Conservation (phyloP, 2,113 vertebrate species). For the Sceloporus tristichus region DNA sequence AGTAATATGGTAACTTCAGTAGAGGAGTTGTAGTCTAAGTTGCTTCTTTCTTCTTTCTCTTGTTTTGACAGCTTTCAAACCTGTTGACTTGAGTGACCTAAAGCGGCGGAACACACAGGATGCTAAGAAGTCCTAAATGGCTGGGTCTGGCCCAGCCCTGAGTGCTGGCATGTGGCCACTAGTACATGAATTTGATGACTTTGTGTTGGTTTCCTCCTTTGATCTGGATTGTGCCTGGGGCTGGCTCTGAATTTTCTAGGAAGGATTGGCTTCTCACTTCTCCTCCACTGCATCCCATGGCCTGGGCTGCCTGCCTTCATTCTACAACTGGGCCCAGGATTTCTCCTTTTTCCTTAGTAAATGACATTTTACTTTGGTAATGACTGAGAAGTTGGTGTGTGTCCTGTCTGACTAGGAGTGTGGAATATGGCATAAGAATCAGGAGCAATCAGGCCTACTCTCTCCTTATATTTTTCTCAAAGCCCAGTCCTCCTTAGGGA, state of each 20-base stretch:
- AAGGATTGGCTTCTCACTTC: slow-evolving; percentile 54
- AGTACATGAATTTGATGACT: slow-evolving; percentile 70
- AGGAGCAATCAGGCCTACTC: background rate
- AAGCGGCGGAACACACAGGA: slow-evolving; percentile 91
- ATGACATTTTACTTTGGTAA: slow-evolving; percentile 16
- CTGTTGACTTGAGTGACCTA: slow-evolving; percentile 92
- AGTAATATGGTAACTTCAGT: background rate
- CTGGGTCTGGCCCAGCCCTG: background rate
- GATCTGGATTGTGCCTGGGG: slow-evolving; percentile 58
- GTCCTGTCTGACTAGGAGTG: background rate
- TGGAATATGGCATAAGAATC: background rate
- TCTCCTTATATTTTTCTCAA: fast-evolving
- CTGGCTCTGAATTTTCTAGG: slow-evolving; percentile 67
- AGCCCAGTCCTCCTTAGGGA: background rate
- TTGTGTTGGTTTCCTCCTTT: slow-evolving; percentile 66
- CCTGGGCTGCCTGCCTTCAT: slow-evolving; percentile 49
- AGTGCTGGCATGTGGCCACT: slow-evolving; percentile 28
- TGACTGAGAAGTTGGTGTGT: background rate
- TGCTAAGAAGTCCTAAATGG: slow-evolving; percentile 89
- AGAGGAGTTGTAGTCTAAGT: slow-evolving; percentile 1
- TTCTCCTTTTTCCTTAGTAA: slow-evolving; percentile 32
- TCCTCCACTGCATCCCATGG: slow-evolving; percentile 54
- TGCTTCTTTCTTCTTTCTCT: slow-evolving; percentile 24
- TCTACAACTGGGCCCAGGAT: slow-evolving; percentile 29
- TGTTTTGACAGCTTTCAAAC: slow-evolving; percentile 87